Percentiles rank a stretch among this genome's conserved stretches.
phyloP scores from a whole-genome alignment of 2,113 vertebrate genomes.

The Struthidea cinerea region DNA sequence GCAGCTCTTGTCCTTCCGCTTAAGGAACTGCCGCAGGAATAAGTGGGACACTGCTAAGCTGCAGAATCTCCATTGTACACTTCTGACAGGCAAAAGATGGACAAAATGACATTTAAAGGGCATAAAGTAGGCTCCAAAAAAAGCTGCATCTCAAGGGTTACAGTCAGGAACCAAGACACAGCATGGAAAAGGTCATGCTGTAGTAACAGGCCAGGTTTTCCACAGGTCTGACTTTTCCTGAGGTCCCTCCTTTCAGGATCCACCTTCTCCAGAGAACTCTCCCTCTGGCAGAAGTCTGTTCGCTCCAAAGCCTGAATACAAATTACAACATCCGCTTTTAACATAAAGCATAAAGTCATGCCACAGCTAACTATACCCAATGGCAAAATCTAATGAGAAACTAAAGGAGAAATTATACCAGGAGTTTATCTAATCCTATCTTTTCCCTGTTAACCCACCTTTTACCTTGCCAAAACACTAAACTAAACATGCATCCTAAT shows the following conservation, averaged over 20 bases:
- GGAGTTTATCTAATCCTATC: not conserved
- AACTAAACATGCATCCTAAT: not conserved
- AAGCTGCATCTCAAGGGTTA: not conserved
- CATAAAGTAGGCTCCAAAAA: not conserved
- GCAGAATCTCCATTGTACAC: not conserved
- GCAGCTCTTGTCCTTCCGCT: not conserved
- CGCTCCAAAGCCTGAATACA: not conserved
- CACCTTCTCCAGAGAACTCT: not conserved
- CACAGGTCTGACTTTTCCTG: not conserved
- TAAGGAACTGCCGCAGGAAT: not conserved
- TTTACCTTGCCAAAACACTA: conserved; percentile 3
- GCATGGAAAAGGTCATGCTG: not conserved
- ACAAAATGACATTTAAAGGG: not conserved
- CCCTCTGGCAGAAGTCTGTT: not conserved
- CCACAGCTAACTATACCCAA: not conserved
- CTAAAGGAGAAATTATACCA: conserved; percentile 13
- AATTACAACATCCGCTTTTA: not conserved
- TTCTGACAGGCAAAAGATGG: not conserved
- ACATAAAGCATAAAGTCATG: not conserved
- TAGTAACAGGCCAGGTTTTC: not conserved
- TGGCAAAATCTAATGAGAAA: conserved; percentile 37
- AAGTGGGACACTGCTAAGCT: not conserved
- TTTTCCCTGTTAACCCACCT: not conserved
- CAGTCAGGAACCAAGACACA: not conserved
- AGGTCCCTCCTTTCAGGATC: not conserved